A percentile compares a stretch with the other conserved stretches of the same genome.
Evolutionary conservation across 2,888 invertebrate genomes (phyloP).

Genomic region (Leptinotarsa rubiginosa): DNA sequence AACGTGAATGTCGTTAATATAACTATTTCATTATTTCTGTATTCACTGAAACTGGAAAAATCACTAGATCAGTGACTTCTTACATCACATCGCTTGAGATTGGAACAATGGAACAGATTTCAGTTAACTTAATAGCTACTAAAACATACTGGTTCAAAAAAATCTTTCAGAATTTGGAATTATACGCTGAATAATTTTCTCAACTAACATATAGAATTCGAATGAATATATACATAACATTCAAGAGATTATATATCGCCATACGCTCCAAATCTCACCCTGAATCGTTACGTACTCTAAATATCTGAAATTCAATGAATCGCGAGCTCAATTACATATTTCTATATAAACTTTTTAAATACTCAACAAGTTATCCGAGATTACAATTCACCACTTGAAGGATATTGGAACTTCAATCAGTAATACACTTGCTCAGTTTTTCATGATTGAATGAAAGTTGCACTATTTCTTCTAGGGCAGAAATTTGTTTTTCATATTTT

Average conservation of each 20-base stretch:
- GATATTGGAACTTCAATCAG: neutral
- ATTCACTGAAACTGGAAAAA: no score
- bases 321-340: neutral
- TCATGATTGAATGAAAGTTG: no score
- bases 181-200: slow-evolving; percentile 18
- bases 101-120: neutral
- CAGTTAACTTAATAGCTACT: neutral
- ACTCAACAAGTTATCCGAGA: neutral
- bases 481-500: no score
- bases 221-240: slow-evolving; percentile 25
- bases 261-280: slow-evolving; percentile 23
- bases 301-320: neutral
- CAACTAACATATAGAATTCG: slow-evolving; percentile 28
- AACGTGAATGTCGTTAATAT: no score
- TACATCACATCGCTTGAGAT: no score
- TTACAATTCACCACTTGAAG: slow-evolving; percentile 17
- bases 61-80: no score
- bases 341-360: slow-evolving; percentile 9
- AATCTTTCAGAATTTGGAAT: neutral
- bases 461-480: no score
- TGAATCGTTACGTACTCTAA: slow-evolving; percentile 26
- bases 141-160: neutral
- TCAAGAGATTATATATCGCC: slow-evolving; percentile 7
- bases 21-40: no score
- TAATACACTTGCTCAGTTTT: neutral